Evolutionary conservation across 2,113 vertebrate species (phyloP).

Genomic region (Pelmatolapia mariae): DNA sequence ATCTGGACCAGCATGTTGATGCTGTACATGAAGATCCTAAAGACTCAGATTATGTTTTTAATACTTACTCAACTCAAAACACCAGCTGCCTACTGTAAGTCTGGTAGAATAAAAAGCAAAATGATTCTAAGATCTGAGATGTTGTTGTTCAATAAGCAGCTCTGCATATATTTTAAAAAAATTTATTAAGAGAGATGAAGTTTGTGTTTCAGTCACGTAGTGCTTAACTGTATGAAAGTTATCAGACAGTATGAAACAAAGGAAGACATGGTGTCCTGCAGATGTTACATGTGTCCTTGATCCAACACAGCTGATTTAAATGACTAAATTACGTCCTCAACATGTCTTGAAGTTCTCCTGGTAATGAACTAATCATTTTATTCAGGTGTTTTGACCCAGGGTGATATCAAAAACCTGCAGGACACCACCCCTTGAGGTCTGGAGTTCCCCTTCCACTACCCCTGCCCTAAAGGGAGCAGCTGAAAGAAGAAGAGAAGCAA

Average conservation of each 20-base stretch:
- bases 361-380: neutral
- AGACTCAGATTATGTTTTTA: neutral
- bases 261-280: neutral
- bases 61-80: neutral
- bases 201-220: neutral
- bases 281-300: neutral
- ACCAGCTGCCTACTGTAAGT: neutral
- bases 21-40: neutral
- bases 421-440: neutral
- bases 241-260: neutral
- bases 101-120: neutral
- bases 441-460: neutral
- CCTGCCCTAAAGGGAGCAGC: neutral
- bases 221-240: neutral
- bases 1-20: neutral
- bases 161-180: neutral
- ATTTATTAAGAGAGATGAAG: rapidly evolving
- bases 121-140: neutral
- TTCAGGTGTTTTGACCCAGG: neutral
- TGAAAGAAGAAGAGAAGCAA: neutral
- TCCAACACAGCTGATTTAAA: neutral
- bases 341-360: neutral
- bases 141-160: neutral
- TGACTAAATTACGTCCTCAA: neutral
- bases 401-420: neutral